These are phyloP conservation scores for Torymus auratus DNA, from an alignment of 2,888 invertebrate genomes.

Conservation along the genomic window DNA sequence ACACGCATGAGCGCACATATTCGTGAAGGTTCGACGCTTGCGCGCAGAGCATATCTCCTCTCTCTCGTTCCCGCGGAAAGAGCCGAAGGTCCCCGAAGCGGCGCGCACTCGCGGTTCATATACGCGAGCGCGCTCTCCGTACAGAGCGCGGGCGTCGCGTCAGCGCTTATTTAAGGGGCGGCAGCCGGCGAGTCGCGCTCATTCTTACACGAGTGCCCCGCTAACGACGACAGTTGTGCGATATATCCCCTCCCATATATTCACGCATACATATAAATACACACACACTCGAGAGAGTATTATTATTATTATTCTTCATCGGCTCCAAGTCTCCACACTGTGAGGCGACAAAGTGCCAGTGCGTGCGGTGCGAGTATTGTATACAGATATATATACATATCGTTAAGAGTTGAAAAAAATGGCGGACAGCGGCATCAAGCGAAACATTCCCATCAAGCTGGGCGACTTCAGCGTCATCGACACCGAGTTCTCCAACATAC, in stretches of 20 bases:
- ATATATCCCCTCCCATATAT: no score
- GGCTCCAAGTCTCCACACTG: no score
- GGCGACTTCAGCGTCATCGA: conserved; percentile 97
- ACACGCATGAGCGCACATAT: background rate
- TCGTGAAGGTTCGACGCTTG: conserved; percentile 44
- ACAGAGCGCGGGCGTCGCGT: conserved; percentile 47
- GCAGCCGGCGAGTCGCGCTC: conserved; percentile 68
- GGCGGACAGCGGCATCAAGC: conserved; percentile 90
- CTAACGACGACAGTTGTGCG: background rate
- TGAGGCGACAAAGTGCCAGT: no score
- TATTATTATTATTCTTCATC: no score
- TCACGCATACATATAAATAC: no score
- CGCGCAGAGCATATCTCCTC: no score
- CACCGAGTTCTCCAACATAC: conserved; percentile 96
- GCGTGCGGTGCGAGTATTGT: no score
- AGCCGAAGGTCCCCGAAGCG: conserved; percentile 45
- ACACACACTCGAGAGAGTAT: no score
- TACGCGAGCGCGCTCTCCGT: background rate
- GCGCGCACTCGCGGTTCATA: background rate
- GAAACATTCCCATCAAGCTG: conserved; percentile 94
- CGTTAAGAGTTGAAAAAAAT: conserved; percentile 77
- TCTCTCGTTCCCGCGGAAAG: background rate
- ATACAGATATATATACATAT: no score
- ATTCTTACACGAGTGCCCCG: conserved; percentile 66
- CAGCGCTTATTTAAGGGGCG: conserved; percentile 71